Percentiles rank a stretch among this genome's conserved stretches.
These are phyloP conservation scores for Antechinus flavipes DNA, from an alignment of 2,113 vertebrate species.

Conservation along the genomic window DNA sequence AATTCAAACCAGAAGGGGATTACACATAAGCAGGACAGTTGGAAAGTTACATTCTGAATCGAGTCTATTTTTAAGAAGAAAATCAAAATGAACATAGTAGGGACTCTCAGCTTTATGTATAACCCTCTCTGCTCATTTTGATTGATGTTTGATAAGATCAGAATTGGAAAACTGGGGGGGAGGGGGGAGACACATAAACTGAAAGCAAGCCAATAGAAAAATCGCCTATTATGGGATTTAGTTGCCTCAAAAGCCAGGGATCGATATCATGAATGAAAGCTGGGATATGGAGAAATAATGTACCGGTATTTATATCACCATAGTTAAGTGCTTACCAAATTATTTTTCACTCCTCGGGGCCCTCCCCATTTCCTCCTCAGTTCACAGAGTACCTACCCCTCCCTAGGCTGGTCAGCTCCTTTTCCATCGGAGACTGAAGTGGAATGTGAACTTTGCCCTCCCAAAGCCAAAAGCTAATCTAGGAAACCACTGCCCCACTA, in stretches of 20 bases:
- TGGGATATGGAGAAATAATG: background rate
- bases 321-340: background rate
- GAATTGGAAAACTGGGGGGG: background rate
- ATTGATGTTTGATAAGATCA: background rate
- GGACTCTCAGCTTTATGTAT: background rate
- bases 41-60: background rate
- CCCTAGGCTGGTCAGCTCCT: conserved; percentile 60
- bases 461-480: conserved; percentile 66
- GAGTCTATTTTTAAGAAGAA: background rate
- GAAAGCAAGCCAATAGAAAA: conserved; percentile 38
- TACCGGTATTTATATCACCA: background rate
- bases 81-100: background rate
- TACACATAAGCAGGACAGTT: background rate
- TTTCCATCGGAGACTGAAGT: conserved; percentile 74
- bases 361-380: background rate
- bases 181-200: background rate
- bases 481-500: conserved; percentile 41
- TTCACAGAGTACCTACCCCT: conserved; percentile 33
- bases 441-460: conserved; percentile 80
- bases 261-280: background rate
- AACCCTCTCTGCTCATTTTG: background rate
- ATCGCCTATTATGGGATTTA: conserved; percentile 10
- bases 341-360: background rate
- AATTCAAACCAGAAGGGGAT: background rate
- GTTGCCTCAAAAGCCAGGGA: conserved; percentile 10